Evolutionary conservation across 1,140 invertebrate genomes (phyloP).

Genomic region (Drosophila orosa): DNA sequence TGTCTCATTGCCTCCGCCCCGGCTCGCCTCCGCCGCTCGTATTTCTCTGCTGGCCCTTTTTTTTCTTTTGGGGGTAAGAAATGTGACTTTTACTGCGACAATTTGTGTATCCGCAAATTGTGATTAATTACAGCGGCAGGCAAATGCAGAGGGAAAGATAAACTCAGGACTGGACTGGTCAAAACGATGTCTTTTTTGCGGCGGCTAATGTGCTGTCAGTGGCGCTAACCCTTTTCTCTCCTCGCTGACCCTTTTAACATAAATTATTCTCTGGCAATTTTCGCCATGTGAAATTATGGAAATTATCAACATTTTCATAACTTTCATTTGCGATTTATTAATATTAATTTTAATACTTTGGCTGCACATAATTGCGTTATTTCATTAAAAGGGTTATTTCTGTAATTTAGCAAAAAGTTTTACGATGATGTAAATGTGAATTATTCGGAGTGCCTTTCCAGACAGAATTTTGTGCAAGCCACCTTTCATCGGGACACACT

Average conservation of each 20-base stretch:
- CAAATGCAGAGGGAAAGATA: slow-evolving; percentile 22
- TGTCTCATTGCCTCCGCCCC: slow-evolving; percentile 45
- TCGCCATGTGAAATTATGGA: slow-evolving; percentile 20
- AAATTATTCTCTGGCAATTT: slow-evolving; percentile 38
- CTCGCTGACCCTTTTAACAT: slow-evolving; percentile 33
- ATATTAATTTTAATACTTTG: slow-evolving; percentile 43
- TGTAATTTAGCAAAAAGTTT: slow-evolving; percentile 27
- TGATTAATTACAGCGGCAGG: slow-evolving; percentile 57
- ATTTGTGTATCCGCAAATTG: slow-evolving; percentile 72
- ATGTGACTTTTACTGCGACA: slow-evolving; percentile 71
- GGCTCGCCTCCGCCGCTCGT: slow-evolving; percentile 4
- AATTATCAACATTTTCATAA: slow-evolving; percentile 38
- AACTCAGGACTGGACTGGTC: slow-evolving; percentile 33
- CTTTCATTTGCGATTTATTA: slow-evolving; percentile 48
- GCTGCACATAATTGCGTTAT: slow-evolving; percentile 34
- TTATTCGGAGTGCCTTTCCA: slow-evolving; percentile 7
- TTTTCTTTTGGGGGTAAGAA: slow-evolving; percentile 35
- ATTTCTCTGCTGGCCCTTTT: not conserved
- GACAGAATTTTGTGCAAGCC: slow-evolving; percentile 10
- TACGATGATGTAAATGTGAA: slow-evolving; percentile 12
- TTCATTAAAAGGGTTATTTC: slow-evolving; percentile 22
- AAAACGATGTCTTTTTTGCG: slow-evolving; percentile 26
- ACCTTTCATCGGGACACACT: slow-evolving; percentile 26
- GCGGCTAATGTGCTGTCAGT: slow-evolving; percentile 45
- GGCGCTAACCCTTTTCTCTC: slow-evolving; percentile 12